phyloP scores from a whole-genome alignment of 2,888 invertebrate genomes.

The Mactromeris polynyma region DNA sequence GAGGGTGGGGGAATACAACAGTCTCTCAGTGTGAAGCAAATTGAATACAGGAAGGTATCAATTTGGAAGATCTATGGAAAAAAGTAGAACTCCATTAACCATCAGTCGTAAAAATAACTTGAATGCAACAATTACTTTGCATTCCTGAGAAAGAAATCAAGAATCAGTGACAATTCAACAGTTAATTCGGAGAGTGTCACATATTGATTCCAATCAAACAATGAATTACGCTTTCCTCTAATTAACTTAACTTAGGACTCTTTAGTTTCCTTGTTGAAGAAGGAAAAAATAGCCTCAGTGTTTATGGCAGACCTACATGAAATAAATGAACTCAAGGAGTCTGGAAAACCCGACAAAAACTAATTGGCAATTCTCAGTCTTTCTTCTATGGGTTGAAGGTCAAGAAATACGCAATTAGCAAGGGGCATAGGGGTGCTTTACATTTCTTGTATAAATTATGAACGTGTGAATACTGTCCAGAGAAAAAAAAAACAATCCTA shows the following conservation, averaged over 20 bases:
- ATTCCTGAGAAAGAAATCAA: not conserved
- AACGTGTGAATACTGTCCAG: no score
- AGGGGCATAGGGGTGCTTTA: not conserved
- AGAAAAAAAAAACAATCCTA: no score
- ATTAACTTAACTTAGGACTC: not conserved
- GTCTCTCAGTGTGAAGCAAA: no score
- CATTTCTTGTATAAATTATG: not conserved
- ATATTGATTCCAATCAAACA: not conserved
- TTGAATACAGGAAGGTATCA: no score
- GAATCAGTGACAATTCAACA: not conserved
- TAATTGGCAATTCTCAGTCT: not conserved
- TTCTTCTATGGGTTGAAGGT: not conserved
- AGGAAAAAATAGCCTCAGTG: not conserved
- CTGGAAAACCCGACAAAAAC: not conserved
- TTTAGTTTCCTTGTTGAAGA: not conserved
- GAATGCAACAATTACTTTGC: constrained; percentile 2
- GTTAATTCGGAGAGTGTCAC: not conserved
- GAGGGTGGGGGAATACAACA: not conserved
- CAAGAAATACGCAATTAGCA: not conserved
- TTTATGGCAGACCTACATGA: constrained; percentile 1
- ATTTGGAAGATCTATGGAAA: not conserved
- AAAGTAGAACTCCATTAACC: not conserved
- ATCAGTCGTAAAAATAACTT: not conserved
- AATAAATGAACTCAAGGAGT: not conserved
- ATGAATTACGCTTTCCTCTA: not conserved